Base-by-base conservation (phyloP, 2,888 invertebrate genomes). In the Sarcophaga carnaria region DNA sequence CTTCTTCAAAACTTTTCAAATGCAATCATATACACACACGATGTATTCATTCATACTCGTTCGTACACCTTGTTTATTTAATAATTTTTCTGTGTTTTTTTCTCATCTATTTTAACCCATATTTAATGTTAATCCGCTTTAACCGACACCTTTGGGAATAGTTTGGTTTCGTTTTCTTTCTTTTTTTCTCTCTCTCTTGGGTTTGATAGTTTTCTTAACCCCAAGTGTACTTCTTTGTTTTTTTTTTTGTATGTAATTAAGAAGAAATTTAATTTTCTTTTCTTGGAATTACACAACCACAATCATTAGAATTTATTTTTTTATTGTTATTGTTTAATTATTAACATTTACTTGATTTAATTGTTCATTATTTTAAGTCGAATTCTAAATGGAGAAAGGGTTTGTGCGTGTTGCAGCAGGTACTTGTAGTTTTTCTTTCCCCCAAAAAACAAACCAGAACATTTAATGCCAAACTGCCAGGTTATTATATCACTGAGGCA, bases 61-160 rank as follows among this genome's bases (percentile, higher is more conserved):
- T 10, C 8, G 75, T 66, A 66, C 81, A 84, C 67, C 84, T 87
- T 84, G 49, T 75, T 80, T 67, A 54, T 84, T 27, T 59, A 76
- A 72, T 66, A 75, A 11, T 63, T 83, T 8, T 76, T 75, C 14
- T 63, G 14, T 70, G 14, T 63, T 54, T 17, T 14, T 54, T 54
- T 17, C 1, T 14, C 4, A 17, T 17, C 17, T 74, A 74, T 80
- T 79, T 80, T 64, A 81, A 63, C 75, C 69, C 86, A 70, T 80
- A 79, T 79, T 82, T 79, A 54, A 72, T 75, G 76, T 82, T 87
- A 87, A 87, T 84, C 87, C 84, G 75, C 72, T 87, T 81, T 81
- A 84, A 63, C 76, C 79, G 72, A 84, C 81, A 87, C 87, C 84
- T 79, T 79, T 87, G 79, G 84, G 81, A 87, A 81, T 81, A 72